Evolutionary conservation across 2,113 vertebrate genomes (phyloP), one percentile per base, ranked within the genome.

Genomic region (Sciurus niger): DNA sequence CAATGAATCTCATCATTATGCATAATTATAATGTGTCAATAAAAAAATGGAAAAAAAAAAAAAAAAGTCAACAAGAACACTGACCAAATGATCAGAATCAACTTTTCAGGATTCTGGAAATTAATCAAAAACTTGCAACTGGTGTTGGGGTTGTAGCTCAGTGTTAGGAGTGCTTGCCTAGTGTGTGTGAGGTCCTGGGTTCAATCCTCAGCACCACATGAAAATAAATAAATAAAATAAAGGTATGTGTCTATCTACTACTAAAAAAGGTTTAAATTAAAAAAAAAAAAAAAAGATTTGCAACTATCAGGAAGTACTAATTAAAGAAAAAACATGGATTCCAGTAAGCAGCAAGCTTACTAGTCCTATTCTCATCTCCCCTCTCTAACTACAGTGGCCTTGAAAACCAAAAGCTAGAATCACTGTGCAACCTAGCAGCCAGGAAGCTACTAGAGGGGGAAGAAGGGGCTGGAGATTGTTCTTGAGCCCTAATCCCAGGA

Each of bases 81-180:
- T 90, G 4, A 48, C 58, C 37, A 96, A 88, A 88, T 53, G 4
- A 67, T 43, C 28, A 93, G 32, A 92, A 82, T 77, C 17, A 78
- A 63, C 12, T 73, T 70, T 79, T 78, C 9, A 13, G 51, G 95
- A 78, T 65, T 79, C 55, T 94, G 30, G 70, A 95, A 92, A 92
- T 63, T 43, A 93, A 91, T 25, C 37, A 84, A 80, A 90, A 48
- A 16, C 8, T 60, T 87, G 25, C 24, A 89, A 63, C 20, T 78
- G 46, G 46, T 48, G 46, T 48, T 48, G 46, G 46, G 46, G 46
- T 48, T 48, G 9, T 48, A 48, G 46, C 46, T 48, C 6, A 7
- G 46, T 48, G 46, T 48, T 48, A 48, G 9, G 7, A 48, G 46
- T 9, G 9, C 46, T 48, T 48, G 46, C 46, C 46, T 48, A 48